Conservation (phyloP, 35 echinoderm and acorn worm species). For the Strongylocentrotus purpuratus region DNA sequence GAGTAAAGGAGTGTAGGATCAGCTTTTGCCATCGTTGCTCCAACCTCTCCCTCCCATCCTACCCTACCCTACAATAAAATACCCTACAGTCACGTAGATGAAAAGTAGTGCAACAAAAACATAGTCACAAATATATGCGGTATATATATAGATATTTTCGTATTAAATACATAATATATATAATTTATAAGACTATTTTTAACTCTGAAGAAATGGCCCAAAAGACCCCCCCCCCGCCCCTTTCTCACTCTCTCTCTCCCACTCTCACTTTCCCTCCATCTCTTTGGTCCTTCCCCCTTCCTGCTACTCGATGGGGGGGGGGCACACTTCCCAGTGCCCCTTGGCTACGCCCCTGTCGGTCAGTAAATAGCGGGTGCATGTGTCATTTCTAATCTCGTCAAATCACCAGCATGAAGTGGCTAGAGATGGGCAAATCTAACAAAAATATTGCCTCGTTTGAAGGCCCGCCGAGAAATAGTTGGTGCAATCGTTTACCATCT, state of each 20-base stretch:
- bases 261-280: not conserved
- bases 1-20: too few species aligned
- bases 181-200: too few species aligned
- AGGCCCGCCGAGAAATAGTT: not conserved
- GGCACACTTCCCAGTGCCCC: not conserved
- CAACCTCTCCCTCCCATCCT: too few species aligned
- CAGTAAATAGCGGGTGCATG: not conserved
- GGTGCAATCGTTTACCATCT: not conserved
- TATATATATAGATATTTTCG: too few species aligned
- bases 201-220: too few species aligned
- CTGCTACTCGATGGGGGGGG: not conserved
- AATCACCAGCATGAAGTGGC: not conserved
- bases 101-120: too few species aligned
- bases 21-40: too few species aligned
- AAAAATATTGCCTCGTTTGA: not conserved
- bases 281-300: not conserved
- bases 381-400: slow-evolving; percentile 10
- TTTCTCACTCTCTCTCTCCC: not conserved
- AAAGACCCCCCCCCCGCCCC: not conserved
- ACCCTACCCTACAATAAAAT: too few species aligned
- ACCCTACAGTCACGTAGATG: too few species aligned
- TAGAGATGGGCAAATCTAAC: not conserved
- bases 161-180: too few species aligned
- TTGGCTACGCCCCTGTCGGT: not conserved
- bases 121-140: too few species aligned